These are phyloP conservation scores for Pangasius krempfi DNA, from an alignment of 2,797 vertebrate genomes.

Conservation along the genomic window DNA sequence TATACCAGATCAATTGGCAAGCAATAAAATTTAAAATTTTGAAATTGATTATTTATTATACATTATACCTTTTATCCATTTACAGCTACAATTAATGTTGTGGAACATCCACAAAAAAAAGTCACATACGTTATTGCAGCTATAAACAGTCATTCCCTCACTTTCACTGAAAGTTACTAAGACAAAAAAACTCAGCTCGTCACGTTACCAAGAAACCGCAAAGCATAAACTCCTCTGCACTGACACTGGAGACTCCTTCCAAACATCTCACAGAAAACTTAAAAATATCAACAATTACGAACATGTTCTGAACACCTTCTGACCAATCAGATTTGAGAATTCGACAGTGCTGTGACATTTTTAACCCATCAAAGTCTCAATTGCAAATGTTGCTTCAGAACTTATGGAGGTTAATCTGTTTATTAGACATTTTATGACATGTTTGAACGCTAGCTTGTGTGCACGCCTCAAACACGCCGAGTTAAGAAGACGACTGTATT, in stretches of 20 bases:
- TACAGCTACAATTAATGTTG: neutral
- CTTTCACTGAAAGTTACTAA: neutral
- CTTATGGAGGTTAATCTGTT: neutral
- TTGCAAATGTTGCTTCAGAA: neutral
- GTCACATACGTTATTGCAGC: neutral
- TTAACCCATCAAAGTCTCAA: neutral
- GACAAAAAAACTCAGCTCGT: no score
- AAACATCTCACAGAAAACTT: neutral
- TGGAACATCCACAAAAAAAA: neutral
- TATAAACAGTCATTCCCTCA: neutral
- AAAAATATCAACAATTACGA: neutral
- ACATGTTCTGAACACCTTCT: neutral
- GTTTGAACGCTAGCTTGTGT: neutral
- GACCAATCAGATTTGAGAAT: neutral
- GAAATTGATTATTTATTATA: neutral
- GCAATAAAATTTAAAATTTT: neutral
- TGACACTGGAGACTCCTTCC: neutral
- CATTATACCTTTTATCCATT: neutral
- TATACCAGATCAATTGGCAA: neutral
- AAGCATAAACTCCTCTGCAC: neutral
- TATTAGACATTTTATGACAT: conserved; percentile 53
- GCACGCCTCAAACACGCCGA: neutral
- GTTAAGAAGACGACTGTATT: neutral
- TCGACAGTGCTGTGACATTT: no score
- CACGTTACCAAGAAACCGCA: neutral